Evolutionary conservation across 2,888 invertebrate species (phyloP), one percentile per base, ranked within the genome.

Genomic region (Heteropelma amictum): DNA sequence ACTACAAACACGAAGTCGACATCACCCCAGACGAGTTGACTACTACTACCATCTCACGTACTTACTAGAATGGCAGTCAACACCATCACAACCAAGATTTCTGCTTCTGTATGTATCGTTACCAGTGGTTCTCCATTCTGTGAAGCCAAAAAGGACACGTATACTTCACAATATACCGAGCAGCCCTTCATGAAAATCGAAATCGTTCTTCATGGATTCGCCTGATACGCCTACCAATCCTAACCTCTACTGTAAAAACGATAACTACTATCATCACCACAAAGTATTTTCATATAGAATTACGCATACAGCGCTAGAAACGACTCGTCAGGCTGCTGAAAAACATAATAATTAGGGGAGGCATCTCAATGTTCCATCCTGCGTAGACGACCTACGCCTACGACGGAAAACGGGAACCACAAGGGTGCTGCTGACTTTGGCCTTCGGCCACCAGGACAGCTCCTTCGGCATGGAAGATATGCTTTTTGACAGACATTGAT

Each of bases 121-220:
- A 65, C 10, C 80, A 78, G 78, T 80, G 81, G 81, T 81, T 77
- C 80, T 82, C 80, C 73, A 74, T 81, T 78, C 40, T 54, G 23
- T 23, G 12, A 12, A 17, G 14, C 17, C 42, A 17, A 40, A n/a
- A 6, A 12, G 54, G 35, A 19, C 19, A 38, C 28, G 21, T 65
- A 53, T 33, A 8, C 23, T 49, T 49, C 17, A 42, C 42, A 28
- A 60, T 19, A 42, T 38, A 63, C 35, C 49, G 17, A 8, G 47
- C n/a, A 49, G 17, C 45, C 49, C 8, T 4, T 6, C 26, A 51
- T 17, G 1, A 45, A 54, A 33, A 53, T 33, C 35, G n/a, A 45
- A 54, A 21, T 8, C n/a, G 45, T 33, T 45, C 35, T 45, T 54
- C 65, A 56, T 54, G 35, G 17, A 45, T 56, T 35, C 26, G 1